A percentile compares a stretch with the other conserved stretches of the same genome.
phyloP scores from a whole-genome alignment of 2,113 vertebrate species.

The Prochilodus magdalenae region DNA sequence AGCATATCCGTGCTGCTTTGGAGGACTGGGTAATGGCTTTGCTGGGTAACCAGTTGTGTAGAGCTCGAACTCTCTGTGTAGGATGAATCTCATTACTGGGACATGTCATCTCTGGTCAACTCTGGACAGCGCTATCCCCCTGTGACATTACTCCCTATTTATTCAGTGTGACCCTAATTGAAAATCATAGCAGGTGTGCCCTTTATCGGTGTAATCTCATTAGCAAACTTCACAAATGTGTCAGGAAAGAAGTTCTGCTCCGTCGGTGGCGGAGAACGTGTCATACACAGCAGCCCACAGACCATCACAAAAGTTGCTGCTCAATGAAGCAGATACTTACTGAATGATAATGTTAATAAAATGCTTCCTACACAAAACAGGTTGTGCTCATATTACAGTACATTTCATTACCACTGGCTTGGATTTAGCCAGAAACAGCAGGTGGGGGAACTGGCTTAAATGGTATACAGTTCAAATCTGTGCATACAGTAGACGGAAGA shows the following conservation, averaged over 20 bases:
- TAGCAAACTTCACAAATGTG: conserved; percentile 50
- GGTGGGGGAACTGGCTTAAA: neutral
- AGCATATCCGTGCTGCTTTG: conserved; percentile 86
- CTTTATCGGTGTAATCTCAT: conserved; percentile 57
- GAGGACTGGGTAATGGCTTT: conserved; percentile 86
- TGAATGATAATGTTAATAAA: conserved; percentile 29
- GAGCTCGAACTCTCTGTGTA: conserved; percentile 82
- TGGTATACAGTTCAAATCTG: neutral
- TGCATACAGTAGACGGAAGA: neutral
- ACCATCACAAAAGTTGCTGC: conserved; percentile 35
- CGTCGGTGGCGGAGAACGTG: conserved; percentile 27
- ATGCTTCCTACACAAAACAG: neutral
- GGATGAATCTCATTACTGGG: conserved; percentile 83
- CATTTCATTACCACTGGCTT: conserved; percentile 10
- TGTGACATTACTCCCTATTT: conserved; percentile 56
- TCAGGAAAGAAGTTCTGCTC: conserved; percentile 42
- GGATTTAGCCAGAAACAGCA: neutral
- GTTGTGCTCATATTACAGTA: neutral
- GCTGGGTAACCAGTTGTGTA: conserved; percentile 86
- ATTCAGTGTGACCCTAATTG: conserved; percentile 56
- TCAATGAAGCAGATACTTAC: conserved; percentile 5
- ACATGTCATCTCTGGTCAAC: conserved; percentile 79
- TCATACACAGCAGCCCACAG: conserved; percentile 30
- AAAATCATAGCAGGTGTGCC: conserved; percentile 58
- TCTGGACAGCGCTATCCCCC: conserved; percentile 68